phyloP scores from a whole-genome alignment of 2,113 vertebrate species.

The Glareola pratincola region DNA sequence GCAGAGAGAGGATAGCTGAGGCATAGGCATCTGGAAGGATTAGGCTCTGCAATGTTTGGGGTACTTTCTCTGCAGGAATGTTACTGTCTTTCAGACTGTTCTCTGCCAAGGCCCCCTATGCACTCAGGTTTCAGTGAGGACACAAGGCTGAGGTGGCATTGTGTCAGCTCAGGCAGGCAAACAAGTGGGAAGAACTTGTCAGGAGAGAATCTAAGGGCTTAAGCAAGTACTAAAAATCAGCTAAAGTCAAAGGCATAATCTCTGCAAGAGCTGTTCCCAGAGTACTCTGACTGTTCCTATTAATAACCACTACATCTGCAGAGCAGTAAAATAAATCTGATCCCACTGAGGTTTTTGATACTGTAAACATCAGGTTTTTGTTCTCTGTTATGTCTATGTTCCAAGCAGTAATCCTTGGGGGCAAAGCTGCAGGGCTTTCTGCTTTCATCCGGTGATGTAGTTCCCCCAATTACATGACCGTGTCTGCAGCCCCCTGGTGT shows the following conservation, averaged over 20 bases:
- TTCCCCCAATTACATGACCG: rapidly evolving
- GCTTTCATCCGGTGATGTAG: neutral
- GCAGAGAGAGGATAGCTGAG: neutral
- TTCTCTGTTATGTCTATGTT: neutral
- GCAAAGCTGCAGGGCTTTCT: neutral
- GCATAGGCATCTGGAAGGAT: neutral
- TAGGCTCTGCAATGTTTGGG: neutral
- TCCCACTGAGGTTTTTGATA: neutral
- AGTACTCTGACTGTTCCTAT: neutral
- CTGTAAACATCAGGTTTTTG: conserved; percentile 5
- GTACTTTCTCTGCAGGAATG: neutral
- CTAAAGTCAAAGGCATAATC: neutral
- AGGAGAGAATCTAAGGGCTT: neutral
- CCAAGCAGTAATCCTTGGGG: neutral
- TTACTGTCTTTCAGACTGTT: neutral
- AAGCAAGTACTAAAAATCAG: neutral
- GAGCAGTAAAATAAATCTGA: neutral
- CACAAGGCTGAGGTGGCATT: neutral
- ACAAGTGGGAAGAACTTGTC: neutral
- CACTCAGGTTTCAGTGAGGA: neutral
- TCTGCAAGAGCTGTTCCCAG: neutral
- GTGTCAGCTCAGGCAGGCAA: neutral
- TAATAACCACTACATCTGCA: conserved; percentile 20
- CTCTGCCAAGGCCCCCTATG: neutral
- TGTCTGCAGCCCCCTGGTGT: neutral